A percentile compares a stretch with the other conserved stretches of the same genome.
These are phyloP conservation scores for Lineus longissimus DNA, from an alignment of 1,140 invertebrate genomes.

Conservation along the genomic window DNA sequence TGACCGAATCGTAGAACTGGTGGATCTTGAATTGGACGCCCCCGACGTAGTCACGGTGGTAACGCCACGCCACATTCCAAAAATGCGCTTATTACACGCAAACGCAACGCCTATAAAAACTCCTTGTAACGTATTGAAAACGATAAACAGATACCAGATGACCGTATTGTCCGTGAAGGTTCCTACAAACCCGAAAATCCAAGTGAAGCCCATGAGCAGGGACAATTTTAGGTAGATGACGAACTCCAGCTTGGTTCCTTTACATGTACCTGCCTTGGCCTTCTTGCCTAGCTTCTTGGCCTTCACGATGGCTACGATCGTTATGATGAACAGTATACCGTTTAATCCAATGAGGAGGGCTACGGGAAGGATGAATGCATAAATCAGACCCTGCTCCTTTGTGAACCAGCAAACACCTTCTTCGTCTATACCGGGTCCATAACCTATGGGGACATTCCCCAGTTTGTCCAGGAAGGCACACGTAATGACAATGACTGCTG, in stretches of 20 bases:
- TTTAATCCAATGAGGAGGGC: constrained; percentile 56
- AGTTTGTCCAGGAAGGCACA: background rate
- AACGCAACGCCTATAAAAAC: constrained; percentile 29
- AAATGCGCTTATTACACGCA: constrained; percentile 9
- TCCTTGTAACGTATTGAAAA: constrained; percentile 54
- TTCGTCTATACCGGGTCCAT: constrained; percentile 55
- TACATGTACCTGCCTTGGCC: constrained; percentile 21
- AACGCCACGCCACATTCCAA: no score
- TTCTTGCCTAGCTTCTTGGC: constrained; percentile 18
- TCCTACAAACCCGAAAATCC: constrained; percentile 55
- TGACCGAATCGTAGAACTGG: no score
- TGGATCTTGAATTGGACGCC: no score
- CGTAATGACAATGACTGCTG: background rate
- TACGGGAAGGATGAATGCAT: constrained; percentile 60
- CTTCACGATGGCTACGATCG: constrained; percentile 35
- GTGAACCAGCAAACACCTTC: background rate
- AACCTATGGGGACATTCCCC: constrained; percentile 54
- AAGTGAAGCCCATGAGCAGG: constrained; percentile 57
- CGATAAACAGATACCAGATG: constrained; percentile 46
- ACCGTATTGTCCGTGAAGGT: constrained; percentile 26
- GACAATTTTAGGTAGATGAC: constrained; percentile 57
- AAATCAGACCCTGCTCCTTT: constrained; percentile 54
- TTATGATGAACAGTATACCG: constrained; percentile 56
- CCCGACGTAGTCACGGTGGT: no score
- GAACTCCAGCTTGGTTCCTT: constrained; percentile 25